These are phyloP conservation scores for Halocaridina rubra DNA, from an alignment of 2,888 invertebrate genomes.

Conservation along the genomic window DNA sequence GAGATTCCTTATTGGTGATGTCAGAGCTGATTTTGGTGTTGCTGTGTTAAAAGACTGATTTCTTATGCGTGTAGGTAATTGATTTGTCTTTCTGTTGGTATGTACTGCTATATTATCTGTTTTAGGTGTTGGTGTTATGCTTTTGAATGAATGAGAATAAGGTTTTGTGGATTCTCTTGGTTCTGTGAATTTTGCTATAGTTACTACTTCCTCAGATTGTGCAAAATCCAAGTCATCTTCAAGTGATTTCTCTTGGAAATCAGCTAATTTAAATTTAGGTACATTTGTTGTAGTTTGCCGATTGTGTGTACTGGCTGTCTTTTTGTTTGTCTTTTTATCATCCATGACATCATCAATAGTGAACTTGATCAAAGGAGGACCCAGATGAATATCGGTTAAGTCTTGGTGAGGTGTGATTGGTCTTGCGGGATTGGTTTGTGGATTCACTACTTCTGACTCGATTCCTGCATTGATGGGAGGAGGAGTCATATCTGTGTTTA, in stretches of 20 bases:
- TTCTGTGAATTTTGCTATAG: background rate
- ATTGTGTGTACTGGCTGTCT: background rate
- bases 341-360: slow-evolving; percentile 33
- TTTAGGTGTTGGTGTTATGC: slow-evolving; percentile 1
- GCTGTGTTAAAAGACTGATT: too few relatives aligned
- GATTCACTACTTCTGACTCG: background rate
- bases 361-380: slow-evolving; percentile 30
- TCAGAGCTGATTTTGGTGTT: too few relatives aligned
- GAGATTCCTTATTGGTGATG: too few relatives aligned
- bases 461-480: background rate
- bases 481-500: too few relatives aligned
- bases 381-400: background rate
- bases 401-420: background rate
- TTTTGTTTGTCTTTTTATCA: background rate
- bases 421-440: slow-evolving; percentile 19
- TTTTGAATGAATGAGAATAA: background rate
- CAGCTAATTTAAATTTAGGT: too few relatives aligned
- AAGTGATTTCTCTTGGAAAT: too few relatives aligned
- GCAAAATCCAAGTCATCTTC: slow-evolving; percentile 16
- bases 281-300: too few relatives aligned
- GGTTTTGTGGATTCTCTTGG: background rate
- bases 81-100: background rate
- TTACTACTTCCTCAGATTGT: slow-evolving; percentile 18
- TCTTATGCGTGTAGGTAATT: too few relatives aligned
- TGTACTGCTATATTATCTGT: background rate